These are phyloP conservation scores for Copidosoma aretas DNA, from an alignment of 2,888 invertebrate species.

Conservation along the genomic window DNA sequence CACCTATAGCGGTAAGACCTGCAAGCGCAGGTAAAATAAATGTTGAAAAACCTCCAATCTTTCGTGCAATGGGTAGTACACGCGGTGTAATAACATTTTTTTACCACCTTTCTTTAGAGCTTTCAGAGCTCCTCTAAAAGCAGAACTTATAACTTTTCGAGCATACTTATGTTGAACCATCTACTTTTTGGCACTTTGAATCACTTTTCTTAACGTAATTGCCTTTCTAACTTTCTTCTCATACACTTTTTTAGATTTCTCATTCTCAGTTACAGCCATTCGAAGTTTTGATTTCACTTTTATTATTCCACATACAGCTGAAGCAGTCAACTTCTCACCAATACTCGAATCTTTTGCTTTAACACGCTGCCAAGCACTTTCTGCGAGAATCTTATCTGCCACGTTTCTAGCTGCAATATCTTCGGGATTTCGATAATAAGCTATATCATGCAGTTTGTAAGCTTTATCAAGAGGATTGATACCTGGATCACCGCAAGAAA, in stretches of 20 bases:
- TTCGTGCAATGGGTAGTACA: not conserved
- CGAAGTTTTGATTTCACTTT: not conserved
- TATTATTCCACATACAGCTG: not conserved
- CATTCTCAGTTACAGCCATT: not conserved
- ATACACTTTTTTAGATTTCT: not conserved
- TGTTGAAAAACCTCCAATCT: not conserved
- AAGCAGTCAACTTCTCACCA: not conserved
- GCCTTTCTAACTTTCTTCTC: too few species aligned
- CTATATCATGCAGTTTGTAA: conserved; percentile 45
- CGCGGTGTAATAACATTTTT: conserved; percentile 14
- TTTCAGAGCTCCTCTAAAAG: too few species aligned
- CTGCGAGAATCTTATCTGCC: not conserved
- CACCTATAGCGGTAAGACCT: not conserved
- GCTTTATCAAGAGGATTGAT: conserved; percentile 48
- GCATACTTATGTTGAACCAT: not conserved
- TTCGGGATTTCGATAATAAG: not conserved
- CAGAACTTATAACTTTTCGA: too few species aligned
- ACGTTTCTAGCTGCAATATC: not conserved
- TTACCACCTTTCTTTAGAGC: conserved; percentile 33
- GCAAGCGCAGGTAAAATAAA: too few species aligned
- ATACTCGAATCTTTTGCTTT: not conserved
- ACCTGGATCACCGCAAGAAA: conserved; percentile 45
- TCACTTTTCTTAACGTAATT: not conserved
- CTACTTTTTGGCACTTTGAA: not conserved
- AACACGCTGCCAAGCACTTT: not conserved